Conservation (phyloP, 2,113 vertebrate genomes). For the Gavia stellata region DNA sequence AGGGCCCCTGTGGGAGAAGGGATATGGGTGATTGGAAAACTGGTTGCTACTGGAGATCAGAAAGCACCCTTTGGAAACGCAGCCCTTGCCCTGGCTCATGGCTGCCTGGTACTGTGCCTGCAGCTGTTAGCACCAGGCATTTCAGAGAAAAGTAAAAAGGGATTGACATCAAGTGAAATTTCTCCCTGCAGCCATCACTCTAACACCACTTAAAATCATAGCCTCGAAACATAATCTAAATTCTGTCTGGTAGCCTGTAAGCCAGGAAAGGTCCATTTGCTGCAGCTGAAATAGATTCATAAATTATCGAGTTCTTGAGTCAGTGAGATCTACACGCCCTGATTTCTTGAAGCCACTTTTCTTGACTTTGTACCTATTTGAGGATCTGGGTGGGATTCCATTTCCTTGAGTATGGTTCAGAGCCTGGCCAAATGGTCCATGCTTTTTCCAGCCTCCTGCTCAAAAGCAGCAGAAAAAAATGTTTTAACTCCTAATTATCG, state of each 20-base stretch:
- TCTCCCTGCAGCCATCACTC: neutral
- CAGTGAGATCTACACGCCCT: neutral
- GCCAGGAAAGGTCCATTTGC: neutral
- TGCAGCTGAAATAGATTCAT: neutral
- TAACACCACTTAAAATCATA: neutral
- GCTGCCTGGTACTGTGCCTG: neutral
- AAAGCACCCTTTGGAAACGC: neutral
- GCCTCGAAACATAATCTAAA: neutral
- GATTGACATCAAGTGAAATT: neutral
- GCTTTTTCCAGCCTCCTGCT: neutral
- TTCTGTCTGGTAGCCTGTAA: neutral
- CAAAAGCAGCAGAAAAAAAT: neutral
- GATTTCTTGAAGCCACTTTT: neutral
- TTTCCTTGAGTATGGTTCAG: neutral
- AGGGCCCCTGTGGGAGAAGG: neutral
- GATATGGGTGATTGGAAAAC: neutral
- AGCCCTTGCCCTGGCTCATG: neutral
- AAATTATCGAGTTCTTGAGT: neutral
- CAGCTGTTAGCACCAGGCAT: neutral
- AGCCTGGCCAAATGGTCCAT: neutral
- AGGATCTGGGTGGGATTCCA: neutral
- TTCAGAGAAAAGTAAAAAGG: neutral
- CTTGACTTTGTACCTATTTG: neutral
- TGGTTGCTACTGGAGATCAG: neutral
- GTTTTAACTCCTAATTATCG: neutral